These are phyloP conservation scores for Eretmodus cyanostictus DNA, from an alignment of 2,113 vertebrate species.

Conservation along the genomic window DNA sequence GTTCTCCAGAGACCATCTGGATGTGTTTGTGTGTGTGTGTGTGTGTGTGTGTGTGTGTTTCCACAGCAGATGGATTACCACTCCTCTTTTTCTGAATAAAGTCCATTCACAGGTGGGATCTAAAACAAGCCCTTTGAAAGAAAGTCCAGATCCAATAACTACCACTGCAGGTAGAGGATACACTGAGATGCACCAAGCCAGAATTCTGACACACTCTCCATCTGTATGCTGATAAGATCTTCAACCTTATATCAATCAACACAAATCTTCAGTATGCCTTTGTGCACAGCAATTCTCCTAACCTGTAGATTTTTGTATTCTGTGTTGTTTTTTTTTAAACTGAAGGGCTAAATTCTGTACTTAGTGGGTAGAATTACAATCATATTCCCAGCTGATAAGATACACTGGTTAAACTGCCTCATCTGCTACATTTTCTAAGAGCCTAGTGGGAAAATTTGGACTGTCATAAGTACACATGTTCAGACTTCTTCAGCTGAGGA, in stretches of 20 bases:
- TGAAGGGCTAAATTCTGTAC: not conserved
- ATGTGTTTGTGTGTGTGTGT: not conserved
- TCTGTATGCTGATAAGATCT: constrained; percentile 60
- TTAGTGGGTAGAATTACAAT: not conserved
- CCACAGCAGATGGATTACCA: constrained; percentile 50
- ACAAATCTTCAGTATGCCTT: not conserved
- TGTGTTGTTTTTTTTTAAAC: not conserved
- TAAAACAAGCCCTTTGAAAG: constrained; percentile 52
- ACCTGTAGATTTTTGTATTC: not conserved
- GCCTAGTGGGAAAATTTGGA: not conserved
- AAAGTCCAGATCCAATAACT: constrained; percentile 25
- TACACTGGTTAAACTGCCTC: not conserved
- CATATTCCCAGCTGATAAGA: not conserved
- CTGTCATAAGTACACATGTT: not conserved
- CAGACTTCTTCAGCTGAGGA: not conserved
- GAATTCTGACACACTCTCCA: constrained; percentile 55
- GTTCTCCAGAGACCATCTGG: constrained; percentile 59
- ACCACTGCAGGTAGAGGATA: constrained; percentile 18
- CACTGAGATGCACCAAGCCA: constrained; percentile 16
- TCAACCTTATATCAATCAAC: not conserved
- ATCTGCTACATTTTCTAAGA: not conserved
- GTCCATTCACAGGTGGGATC: constrained; percentile 65
- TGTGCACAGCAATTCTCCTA: not conserved
- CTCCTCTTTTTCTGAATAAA: constrained; percentile 46
- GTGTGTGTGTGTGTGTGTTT: not conserved